These are phyloP conservation scores for Machimus atricapillus DNA, from an alignment of 2,888 invertebrate species.

Conservation along the genomic window DNA sequence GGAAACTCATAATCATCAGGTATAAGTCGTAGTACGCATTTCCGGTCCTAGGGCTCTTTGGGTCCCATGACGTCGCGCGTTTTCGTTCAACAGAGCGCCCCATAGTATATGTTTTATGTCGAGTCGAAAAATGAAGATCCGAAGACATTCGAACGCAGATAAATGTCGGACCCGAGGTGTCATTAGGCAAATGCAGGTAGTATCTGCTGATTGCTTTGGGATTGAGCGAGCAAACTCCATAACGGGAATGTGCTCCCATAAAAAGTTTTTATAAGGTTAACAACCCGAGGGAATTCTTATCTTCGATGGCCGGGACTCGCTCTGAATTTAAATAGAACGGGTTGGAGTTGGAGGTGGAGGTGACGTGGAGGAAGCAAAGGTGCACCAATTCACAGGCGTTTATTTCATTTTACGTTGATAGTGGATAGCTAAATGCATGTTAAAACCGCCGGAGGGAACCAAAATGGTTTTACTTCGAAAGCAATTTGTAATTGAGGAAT, in stretches of 20 bases:
- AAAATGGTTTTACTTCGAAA: not conserved
- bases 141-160: not conserved
- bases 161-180: not conserved
- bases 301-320: not conserved
- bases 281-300: conserved; percentile 10
- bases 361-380: not conserved
- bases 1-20: not conserved
- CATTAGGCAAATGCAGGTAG: conserved; percentile 5
- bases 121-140: not conserved
- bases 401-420: not conserved
- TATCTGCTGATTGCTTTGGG: not conserved
- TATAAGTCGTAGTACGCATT: not conserved
- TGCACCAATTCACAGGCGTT: not conserved
- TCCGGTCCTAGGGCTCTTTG: not conserved
- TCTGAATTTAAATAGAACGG: conserved; percentile 22
- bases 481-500: not conserved
- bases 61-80: not conserved
- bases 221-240: not conserved
- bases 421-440: not conserved
- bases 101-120: not conserved
- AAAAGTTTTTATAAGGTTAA: conserved; percentile 23
- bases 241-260: conserved; percentile 16
- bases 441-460: not conserved
- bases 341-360: not conserved
- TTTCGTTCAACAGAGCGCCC: not conserved